Base-by-base conservation (phyloP, 2,797 vertebrate genomes). In the Triplophysa bombifrons region DNA sequence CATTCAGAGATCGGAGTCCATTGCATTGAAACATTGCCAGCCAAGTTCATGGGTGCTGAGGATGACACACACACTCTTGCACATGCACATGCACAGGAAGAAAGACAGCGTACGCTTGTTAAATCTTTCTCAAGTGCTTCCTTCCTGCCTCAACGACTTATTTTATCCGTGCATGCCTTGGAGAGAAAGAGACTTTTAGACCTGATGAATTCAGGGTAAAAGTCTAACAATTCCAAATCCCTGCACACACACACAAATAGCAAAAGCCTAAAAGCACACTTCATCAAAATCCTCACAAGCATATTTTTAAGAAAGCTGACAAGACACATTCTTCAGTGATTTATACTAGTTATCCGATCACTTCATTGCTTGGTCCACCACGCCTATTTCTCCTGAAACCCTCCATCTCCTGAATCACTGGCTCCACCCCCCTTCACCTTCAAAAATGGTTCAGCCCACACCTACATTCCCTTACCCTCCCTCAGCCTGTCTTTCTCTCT, bases 371-470 rank as follows among this genome's bases (percentile, higher is more conserved):
- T 14, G 30, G 30, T 72, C 56, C 30, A 20, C 11, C 46, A 44
- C 0, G 3, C 44, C 44, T 46, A 53, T 78, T 20, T 63, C 67
- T 71, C 27, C 19, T 77, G 41, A 70, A 70, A 69, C 22, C 41
- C 34, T 71, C 27, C 4, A 61, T 76, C 74, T 67, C 41, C 53
- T 56, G 16, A 63, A 19, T 61, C 14, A 48, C 41, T 44, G 85
- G 84, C 81, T 86, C 84, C 87, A 83, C 85, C 76, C 86, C 82
- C 84, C 76, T 84, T 88, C 84, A 86, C 82, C 86, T 92, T 82
- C 89, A 84, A 60, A 83, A 84, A 92, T 93, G 92, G 93, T 93
- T 91, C 89, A 90, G 89, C 90, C 91, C 88, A 86, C 88, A 90
- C 88, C 87, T 83, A 70, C 76, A 87, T 87, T 84, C 88, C 88